Evolutionary conservation across 2,797 vertebrate species (phyloP).

Genomic region (Acanthiza pusilla): DNA sequence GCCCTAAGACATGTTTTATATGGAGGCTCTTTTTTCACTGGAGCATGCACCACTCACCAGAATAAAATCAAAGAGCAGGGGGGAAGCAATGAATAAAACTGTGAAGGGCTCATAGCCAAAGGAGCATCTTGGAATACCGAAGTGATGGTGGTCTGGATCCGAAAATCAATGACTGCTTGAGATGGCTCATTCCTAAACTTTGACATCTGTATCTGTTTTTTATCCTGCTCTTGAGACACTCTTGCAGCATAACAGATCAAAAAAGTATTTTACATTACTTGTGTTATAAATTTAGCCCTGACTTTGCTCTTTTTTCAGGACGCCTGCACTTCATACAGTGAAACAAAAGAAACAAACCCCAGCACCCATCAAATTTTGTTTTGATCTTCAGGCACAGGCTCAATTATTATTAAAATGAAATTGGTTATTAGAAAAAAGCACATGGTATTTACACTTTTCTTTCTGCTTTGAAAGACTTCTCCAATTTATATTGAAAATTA

Average conservation of each 20-base stretch:
- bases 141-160: background rate
- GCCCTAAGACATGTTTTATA: background rate
- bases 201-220: background rate
- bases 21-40: background rate
- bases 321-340: background rate
- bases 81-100: background rate
- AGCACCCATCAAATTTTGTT: background rate
- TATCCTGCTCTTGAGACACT: background rate
- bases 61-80: background rate
- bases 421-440: background rate
- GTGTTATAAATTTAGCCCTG: background rate
- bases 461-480: background rate
- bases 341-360: background rate
- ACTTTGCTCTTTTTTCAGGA: background rate
- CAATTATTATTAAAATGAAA: background rate
- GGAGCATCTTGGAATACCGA: background rate
- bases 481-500: background rate
- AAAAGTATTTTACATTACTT: background rate
- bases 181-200: background rate
- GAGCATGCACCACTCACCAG: background rate
- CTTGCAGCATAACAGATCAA: background rate
- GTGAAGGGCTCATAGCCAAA: background rate
- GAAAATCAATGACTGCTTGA: background rate
- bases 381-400: background rate
- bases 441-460: background rate